A percentile compares a stretch with the other conserved stretches of the same genome.
phyloP scores from a whole-genome alignment of 1,140 invertebrate species.

The Cotesia glomerata region DNA sequence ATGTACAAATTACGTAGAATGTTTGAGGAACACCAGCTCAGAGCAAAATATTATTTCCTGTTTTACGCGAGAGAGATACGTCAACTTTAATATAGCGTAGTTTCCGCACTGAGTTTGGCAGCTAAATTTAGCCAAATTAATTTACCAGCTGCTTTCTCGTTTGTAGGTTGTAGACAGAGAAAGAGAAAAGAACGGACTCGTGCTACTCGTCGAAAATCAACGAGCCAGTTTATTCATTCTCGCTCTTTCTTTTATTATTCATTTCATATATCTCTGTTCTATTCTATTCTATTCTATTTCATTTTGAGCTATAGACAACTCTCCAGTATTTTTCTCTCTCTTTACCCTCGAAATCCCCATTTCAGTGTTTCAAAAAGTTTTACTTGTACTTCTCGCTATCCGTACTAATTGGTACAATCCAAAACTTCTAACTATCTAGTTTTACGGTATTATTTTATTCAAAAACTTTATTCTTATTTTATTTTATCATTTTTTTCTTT shows the following conservation, averaged over 20 bases:
- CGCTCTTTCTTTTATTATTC: not conserved
- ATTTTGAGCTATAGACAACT: not conserved
- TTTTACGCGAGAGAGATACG: not conserved
- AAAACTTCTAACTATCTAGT: not conserved
- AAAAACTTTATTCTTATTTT: not conserved
- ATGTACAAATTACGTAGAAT: not conserved
- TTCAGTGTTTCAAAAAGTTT: constrained; percentile 20
- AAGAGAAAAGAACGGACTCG: constrained; percentile 13
- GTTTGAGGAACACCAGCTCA: too few species aligned
- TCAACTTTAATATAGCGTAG: constrained; percentile 16
- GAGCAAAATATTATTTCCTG: not conserved
- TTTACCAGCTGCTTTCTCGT: constrained; percentile 29
- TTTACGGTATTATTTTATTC: not conserved
- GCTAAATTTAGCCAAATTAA: constrained; percentile 39
- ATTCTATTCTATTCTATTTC: not conserved
- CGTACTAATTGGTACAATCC: constrained; percentile 21
- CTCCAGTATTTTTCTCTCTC: not conserved
- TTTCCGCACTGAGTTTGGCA: constrained; percentile 25
- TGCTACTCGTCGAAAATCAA: constrained; percentile 16
- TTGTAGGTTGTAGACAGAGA: constrained; percentile 1
- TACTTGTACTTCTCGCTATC: constrained; percentile 19
- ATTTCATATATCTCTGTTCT: not conserved
- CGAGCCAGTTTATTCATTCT: constrained; percentile 15
- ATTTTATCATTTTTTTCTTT: not conserved
- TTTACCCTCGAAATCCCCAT: constrained; percentile 5